Evolutionary conservation across 2,797 vertebrate genomes (phyloP), one percentile per base, ranked within the genome.

Genomic region (Miichthys miiuy): DNA sequence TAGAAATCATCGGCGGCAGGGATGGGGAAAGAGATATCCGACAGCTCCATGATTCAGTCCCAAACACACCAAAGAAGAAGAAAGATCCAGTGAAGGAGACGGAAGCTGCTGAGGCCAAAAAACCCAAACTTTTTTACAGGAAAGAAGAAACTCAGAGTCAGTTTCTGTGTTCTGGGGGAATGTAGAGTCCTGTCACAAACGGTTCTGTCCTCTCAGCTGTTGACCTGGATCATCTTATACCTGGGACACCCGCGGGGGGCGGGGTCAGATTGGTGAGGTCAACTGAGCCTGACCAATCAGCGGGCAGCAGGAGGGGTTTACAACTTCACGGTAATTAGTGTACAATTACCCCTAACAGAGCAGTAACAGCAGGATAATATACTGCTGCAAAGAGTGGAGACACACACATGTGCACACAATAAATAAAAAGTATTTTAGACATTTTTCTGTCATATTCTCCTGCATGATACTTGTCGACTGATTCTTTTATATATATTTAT

Each of bases 1-100:
- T 99, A 98, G 91, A 99, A 98, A 76, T 99, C 97, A 12, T 99
- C 98, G 0, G 96, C 92, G 0, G 95, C 90, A 0, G 96, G 72
- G 85, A 98, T 97, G 75, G 97, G 96, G 88, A 99, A 97, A 52
- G 98, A 96, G 81, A 96, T 95, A 88, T 99, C 98, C 74, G 96
- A 91, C 92, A 98, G 90, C 93, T 98, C 97, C 96, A 97, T 97
- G 66, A 58, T 80, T 75, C 78, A 56, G 77, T 65, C 85, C 82
- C 60, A 34, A 68, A 51, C 62, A 21, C 57, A 38, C 18, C 47
- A 0, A 20, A 13, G 54, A 56, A n/a, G 60, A 54, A 72, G 67
- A 23, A 12, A 54, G 64, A 74, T 83, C 81, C 80, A 87, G 60
- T 12, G 68, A 30, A 1, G 34, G 57, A 25, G 1, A 30, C 48